Evolutionary conservation across 2,888 invertebrate genomes (phyloP), one percentile per base, ranked within the genome.

Genomic region (Pristionchus japonicus): DNA sequence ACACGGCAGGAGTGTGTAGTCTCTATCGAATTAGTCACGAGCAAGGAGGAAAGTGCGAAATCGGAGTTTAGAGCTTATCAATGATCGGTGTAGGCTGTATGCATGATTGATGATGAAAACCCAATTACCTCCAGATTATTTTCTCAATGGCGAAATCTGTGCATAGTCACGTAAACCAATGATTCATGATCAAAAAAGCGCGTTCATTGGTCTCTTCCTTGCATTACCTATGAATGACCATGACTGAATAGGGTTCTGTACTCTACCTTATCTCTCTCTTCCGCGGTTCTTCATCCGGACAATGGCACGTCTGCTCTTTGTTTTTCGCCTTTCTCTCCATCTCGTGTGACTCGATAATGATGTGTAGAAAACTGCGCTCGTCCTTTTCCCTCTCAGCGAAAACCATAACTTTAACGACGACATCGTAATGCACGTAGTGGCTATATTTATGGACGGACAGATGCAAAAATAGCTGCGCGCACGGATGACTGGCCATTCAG

Each of bases 11-110:
- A 70, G 70, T 70, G 70, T 70, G 37, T 70, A 70, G 70, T 37
- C 70, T 70, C 23, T 37, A 70, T 37, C 37, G 70, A 6, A 70
- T 70, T 64, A 64, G 64, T 64, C 64, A 64, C 64, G 64, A 34
- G 64, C 31, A 11, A 61, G n/a, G n/a, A 70, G 20, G 70, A 70
- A 57, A 70, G 70, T 70, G 34, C 37, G 37, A 34, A 70, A 34
- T 70, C 70, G 70, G 17, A 70, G 70, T 70, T 37, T 70, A 70
- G 70, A 70, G 70, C 70, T 70, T 70, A 70, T 70, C 70, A 70
- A 3, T 37, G 17, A 20, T 37, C 70, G 23, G 20, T 37, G 70
- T 37, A 70, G 37, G 3, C 31, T 70, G 23, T n/a, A 23, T 52
- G 34, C 34, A 20, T 70, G 70, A 70, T 70, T 70, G 37, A 70